Base-by-base conservation (phyloP, 2,797 vertebrate species). In the Lemur catta region DNA sequence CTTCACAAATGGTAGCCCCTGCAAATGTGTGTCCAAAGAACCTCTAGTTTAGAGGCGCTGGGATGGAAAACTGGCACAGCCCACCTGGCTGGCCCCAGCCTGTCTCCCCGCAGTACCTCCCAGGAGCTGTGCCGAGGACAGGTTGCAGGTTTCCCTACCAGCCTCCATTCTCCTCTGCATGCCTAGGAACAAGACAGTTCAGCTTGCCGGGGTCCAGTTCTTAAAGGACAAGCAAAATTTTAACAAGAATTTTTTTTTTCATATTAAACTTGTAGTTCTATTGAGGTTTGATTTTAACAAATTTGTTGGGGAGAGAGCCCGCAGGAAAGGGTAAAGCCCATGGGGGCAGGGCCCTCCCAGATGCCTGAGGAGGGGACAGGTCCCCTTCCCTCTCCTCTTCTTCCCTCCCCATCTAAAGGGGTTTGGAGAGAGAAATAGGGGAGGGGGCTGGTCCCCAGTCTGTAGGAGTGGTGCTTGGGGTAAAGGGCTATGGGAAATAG, bases 181-280 rank as follows among this genome's bases (percentile, higher is more conserved):
- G 18, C 24, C 30, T 2, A 4, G 33, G 10, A 65, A 63, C 7
- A 38, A 76, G 38, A 96, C 2, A 57, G 26, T 38, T 71, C 38
- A 59, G 35, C 46, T 41, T 84, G 72, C 55, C 52, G 48, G 46
- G 61, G 59, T 26, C 75, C n/a, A 55, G 20, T 95, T 75, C 35
- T 90, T n/a, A 79, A 90, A 72, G 12, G 35, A 81, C 14, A 84
- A 71, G 85, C 6, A 67, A 33, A 86, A 82, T 12, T 20, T 15
- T 48, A 76, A 59, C 76, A 52, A 46, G 43, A 52, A 61, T 46
- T 46, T 10, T 46, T 46, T 46, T 46, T 46, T 46, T 46, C 98
- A 96, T 98, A 98, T 98, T 98, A 98, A 98, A 98, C 98, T 98
- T 98, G 97, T 98, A 97, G 97, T 98, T 98, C 98, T 98, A 98